A percentile compares a stretch with the other conserved stretches of the same genome.
These are phyloP conservation scores for Phenacoccus solenopsis DNA, from an alignment of 1,140 invertebrate genomes.

Conservation along the genomic window DNA sequence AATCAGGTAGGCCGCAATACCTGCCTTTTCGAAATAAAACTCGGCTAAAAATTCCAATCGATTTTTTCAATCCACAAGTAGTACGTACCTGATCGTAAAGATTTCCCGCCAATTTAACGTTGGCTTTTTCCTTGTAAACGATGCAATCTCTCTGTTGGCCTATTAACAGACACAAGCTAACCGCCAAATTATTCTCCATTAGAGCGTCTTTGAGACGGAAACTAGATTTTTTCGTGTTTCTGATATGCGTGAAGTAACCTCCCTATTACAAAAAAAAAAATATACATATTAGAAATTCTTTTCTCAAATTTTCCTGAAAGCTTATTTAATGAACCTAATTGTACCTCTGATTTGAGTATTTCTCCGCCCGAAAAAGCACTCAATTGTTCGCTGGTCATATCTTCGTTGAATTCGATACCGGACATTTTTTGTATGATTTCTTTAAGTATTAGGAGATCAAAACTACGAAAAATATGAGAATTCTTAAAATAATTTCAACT, in stretches of 20 bases:
- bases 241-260: slow-evolving; percentile 91
- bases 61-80: not conserved
- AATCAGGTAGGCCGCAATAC: too few relatives aligned
- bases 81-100: slow-evolving; percentile 35
- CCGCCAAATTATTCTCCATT: slow-evolving; percentile 78
- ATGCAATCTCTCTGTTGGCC: slow-evolving; percentile 93
- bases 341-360: slow-evolving; percentile 79
- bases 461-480: slow-evolving; percentile 41
- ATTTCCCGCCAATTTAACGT: slow-evolving; percentile 75
- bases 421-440: slow-evolving; percentile 99
- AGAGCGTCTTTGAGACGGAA: slow-evolving; percentile 91
- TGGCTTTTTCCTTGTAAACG: slow-evolving; percentile 71
- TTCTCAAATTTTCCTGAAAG: slow-evolving; percentile 18
- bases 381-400: slow-evolving; percentile 91
- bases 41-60: not conserved
- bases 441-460: slow-evolving; percentile 88
- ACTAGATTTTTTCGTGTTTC: slow-evolving; percentile 93
- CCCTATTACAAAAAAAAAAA: slow-evolving; percentile 43
- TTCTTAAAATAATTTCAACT: not conserved
- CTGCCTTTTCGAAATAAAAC: not conserved
- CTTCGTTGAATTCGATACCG: slow-evolving; percentile 91
- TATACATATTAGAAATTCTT: not conserved
- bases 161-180: slow-evolving; percentile 86
- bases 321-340: too few relatives aligned
- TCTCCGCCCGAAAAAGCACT: slow-evolving; percentile 95